Evolutionary conservation across 2,888 invertebrate species (phyloP).

Genomic region (Scaptomyza polygonia): DNA sequence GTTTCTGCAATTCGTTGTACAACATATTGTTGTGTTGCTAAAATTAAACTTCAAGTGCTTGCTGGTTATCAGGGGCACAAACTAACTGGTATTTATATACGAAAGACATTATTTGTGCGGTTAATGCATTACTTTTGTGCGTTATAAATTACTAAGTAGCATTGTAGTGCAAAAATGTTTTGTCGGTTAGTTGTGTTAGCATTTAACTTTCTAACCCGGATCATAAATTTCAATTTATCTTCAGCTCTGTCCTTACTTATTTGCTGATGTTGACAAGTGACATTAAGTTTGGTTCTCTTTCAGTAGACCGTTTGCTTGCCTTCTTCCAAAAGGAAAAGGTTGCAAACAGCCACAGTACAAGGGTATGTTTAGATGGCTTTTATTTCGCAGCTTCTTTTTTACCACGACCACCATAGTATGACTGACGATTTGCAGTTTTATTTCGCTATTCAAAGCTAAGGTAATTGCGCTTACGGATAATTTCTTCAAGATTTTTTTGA

Average conservation of each 20-base stretch:
- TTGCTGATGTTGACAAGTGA: slow-evolving; percentile 72
- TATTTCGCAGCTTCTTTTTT: slow-evolving; percentile 1
- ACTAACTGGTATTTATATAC: slow-evolving; percentile 29
- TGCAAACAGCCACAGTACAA: slow-evolving; percentile 16
- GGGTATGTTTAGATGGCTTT: slow-evolving; percentile 38
- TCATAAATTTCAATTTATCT: slow-evolving; percentile 76
- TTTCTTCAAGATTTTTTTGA: slow-evolving; percentile 22
- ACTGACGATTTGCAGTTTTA: slow-evolving; percentile 43
- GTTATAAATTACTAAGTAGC: slow-evolving; percentile 68
- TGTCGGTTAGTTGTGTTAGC: slow-evolving; percentile 46
- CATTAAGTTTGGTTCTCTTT: slow-evolving; percentile 40
- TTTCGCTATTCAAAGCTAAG: slow-evolving; percentile 23
- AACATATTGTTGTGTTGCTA: slow-evolving; percentile 1
- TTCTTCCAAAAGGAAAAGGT: slow-evolving; percentile 24
- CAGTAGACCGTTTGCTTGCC: slow-evolving; percentile 3
- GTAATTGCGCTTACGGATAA: slow-evolving; percentile 26
- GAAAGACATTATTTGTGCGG: slow-evolving; percentile 50
- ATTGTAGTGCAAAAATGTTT: slow-evolving; percentile 62
- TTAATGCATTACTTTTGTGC: slow-evolving; percentile 48
- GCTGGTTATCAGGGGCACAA: slow-evolving; percentile 5
- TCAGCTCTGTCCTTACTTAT: slow-evolving; percentile 54
- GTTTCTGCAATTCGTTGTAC: slow-evolving; percentile 8
- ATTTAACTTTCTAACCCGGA: slow-evolving; percentile 55
- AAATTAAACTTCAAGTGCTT: slow-evolving; percentile 32
- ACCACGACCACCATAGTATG: slow-evolving; percentile 39